Conservation (phyloP, 30 jellyfish, hydroid and myxozoan species). For the Mastigias papua region DNA sequence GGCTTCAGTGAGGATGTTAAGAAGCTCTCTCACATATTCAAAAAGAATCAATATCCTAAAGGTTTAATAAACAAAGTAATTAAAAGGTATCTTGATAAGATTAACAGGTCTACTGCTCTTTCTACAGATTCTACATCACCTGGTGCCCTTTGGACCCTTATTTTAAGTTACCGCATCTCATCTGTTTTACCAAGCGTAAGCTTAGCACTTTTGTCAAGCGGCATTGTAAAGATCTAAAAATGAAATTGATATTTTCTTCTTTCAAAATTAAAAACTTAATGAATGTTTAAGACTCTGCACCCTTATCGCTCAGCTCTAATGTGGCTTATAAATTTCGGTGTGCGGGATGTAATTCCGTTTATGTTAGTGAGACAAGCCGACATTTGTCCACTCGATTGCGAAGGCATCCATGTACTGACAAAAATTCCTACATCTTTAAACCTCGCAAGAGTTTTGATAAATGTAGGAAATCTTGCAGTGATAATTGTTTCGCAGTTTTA, state of each 20-base stretch:
- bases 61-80: too few species aligned
- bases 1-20: too few species aligned
- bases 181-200: neutral
- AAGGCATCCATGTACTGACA: neutral
- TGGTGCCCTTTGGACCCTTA: too few species aligned
- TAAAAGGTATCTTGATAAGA: too few species aligned
- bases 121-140: too few species aligned
- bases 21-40: too few species aligned
- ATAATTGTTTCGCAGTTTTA: neutral
- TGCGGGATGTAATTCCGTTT: neutral
- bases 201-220: neutral
- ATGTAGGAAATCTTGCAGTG: neutral
- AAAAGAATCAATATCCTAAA: too few species aligned
- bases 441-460: neutral
- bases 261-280: too few species aligned
- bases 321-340: neutral
- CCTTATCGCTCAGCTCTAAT: neutral
- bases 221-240: neutral
- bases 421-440: neutral
- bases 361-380: neutral
- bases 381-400: neutral
- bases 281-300: neutral
- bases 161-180: too few species aligned
- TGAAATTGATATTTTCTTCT: neutral
- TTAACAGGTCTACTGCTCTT: too few species aligned